A percentile compares a stretch with the other conserved stretches of the same genome.
Conservation (phyloP, 2,888 invertebrate genomes). For the Sialis lutaria region DNA sequence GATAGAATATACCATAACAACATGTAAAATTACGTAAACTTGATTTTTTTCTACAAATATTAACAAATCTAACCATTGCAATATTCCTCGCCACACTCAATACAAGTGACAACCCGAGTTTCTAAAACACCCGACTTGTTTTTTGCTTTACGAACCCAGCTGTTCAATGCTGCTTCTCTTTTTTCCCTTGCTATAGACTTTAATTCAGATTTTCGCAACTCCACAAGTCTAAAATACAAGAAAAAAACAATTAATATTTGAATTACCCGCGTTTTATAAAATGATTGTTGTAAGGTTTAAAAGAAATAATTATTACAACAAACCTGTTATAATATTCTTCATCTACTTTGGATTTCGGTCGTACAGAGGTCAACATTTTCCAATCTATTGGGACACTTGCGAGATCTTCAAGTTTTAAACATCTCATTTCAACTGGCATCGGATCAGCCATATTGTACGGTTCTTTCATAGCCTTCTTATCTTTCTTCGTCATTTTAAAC, state of each 20-base stretch:
- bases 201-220: slow-evolving; percentile 60
- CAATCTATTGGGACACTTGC: slow-evolving; percentile 78
- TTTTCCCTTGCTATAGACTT: slow-evolving; percentile 56
- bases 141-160: slow-evolving; percentile 56
- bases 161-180: slow-evolving; percentile 43
- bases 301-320: not conserved
- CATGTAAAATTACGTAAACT: not conserved
- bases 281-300: no score
- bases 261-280: not conserved
- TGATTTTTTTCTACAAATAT: not conserved
- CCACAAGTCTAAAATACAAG: slow-evolving; percentile 41
- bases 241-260: not conserved
- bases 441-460: slow-evolving; percentile 57
- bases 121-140: slow-evolving; percentile 70
- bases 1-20: no score
- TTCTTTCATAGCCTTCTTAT: slow-evolving; percentile 44
- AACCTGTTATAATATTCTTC: slow-evolving; percentile 75
- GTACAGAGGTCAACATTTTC: slow-evolving; percentile 78
- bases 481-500: slow-evolving; percentile 57
- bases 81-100: slow-evolving; percentile 73
- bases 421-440: slow-evolving; percentile 64
- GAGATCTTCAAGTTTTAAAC: slow-evolving; percentile 55
- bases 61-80: slow-evolving; percentile 40
- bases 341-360: slow-evolving; percentile 68
- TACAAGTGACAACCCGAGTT: slow-evolving; percentile 54